A percentile compares a stretch with the other conserved stretches of the same genome.
Evolutionary conservation across 1,140 invertebrate genomes (phyloP).

Genomic region (Hycleus cichorii): DNA sequence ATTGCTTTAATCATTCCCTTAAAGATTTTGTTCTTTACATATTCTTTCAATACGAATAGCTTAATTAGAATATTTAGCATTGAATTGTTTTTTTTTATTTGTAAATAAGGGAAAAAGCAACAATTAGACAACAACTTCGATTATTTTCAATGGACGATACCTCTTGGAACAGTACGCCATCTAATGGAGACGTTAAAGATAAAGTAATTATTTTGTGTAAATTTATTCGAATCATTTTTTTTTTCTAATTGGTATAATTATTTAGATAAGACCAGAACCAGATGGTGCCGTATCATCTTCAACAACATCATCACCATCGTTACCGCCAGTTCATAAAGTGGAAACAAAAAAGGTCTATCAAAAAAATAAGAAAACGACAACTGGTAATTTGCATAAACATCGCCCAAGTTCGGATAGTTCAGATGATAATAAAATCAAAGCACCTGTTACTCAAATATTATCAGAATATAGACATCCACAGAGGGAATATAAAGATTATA

Average conservation of each 20-base stretch:
- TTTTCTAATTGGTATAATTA: not conserved
- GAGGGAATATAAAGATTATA: slow-evolving; percentile 38
- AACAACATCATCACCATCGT: slow-evolving; percentile 14
- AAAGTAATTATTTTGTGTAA: slow-evolving; percentile 19
- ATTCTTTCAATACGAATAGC: not conserved
- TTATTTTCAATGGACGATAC: slow-evolving; percentile 54
- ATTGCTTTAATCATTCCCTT: too few relatives aligned
- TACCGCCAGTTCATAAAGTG: slow-evolving; percentile 14
- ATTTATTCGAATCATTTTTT: slow-evolving; percentile 8
- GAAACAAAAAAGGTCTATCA: slow-evolving; percentile 10
- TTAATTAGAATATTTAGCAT: not conserved
- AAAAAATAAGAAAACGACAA: slow-evolving; percentile 16
- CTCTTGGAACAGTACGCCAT: slow-evolving; percentile 37
- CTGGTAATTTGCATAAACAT: slow-evolving; percentile 6
- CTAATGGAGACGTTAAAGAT: slow-evolving; percentile 26
- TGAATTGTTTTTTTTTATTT: slow-evolving; percentile 27
- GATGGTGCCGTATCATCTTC: slow-evolving; percentile 54
- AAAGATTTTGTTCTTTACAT: too few relatives aligned
- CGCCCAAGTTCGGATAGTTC: slow-evolving; percentile 16
- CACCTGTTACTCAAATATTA: slow-evolving; percentile 29
- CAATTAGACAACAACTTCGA: slow-evolving; percentile 63
- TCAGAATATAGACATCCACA: slow-evolving; percentile 37
- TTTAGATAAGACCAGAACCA: slow-evolving; percentile 44
- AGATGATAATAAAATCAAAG: slow-evolving; percentile 26
- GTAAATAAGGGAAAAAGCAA: slow-evolving; percentile 58